phyloP scores from a whole-genome alignment of 2,888 invertebrate genomes.

The Oscheius sp. region DNA sequence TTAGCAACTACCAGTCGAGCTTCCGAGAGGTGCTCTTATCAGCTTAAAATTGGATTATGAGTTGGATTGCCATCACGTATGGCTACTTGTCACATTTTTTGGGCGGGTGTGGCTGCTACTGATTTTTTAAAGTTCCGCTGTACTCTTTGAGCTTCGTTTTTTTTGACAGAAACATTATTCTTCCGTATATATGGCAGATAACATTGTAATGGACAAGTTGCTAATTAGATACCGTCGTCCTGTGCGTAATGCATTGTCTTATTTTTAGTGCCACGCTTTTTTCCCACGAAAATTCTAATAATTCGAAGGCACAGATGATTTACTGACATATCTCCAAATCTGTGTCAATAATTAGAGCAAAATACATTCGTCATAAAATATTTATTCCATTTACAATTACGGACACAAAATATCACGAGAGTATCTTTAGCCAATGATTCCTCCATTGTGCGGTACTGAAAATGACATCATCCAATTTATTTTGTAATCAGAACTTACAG shows the following conservation, averaged over 20 bases:
- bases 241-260: too few species aligned
- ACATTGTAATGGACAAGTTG: not conserved
- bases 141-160: not conserved
- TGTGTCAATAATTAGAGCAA: too few species aligned
- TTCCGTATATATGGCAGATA: too few species aligned
- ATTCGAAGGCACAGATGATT: too few species aligned
- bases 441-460: constrained; percentile 53
- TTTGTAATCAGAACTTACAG: constrained; percentile 42
- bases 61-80: constrained; percentile 22
- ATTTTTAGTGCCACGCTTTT: too few species aligned
- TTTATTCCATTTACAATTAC: constrained; percentile 26
- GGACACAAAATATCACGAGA: constrained; percentile 11
- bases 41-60: constrained; percentile 30
- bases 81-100: constrained; percentile 17
- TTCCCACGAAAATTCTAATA: too few species aligned
- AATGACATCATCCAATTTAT: not conserved
- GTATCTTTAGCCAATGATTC: constrained; percentile 50
- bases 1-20: constrained; percentile 35
- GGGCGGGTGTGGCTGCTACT: constrained; percentile 26
- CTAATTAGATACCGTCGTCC: too few species aligned
- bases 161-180: not conserved
- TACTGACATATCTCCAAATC: too few species aligned
- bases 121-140: constrained; percentile 1
- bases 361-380: not conserved
- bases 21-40: constrained; percentile 35